phyloP scores from a whole-genome alignment of 2,888 invertebrate genomes.

The Drosophila pseudotakahashii region DNA sequence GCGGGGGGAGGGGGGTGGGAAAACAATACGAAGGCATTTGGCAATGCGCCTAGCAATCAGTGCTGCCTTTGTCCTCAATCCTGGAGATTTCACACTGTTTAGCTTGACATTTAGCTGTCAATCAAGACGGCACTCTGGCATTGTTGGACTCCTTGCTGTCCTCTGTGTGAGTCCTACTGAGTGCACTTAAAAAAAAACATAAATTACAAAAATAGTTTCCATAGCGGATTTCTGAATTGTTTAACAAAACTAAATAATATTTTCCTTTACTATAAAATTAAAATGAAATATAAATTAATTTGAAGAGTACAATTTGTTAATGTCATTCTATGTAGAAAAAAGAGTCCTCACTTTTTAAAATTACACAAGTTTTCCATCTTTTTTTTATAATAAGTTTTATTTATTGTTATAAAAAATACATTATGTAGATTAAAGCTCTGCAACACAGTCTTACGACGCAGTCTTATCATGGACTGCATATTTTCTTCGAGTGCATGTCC shows the following conservation, averaged over 20 bases:
- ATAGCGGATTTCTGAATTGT: too few species aligned
- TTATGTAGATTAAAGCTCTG: background rate
- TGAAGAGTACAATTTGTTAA: too few species aligned
- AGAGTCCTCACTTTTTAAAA: too few species aligned
- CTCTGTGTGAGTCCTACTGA: constrained; percentile 29
- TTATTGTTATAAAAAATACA: too few species aligned
- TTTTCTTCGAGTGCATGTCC: constrained; percentile 13
- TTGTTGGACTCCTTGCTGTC: constrained; percentile 50
- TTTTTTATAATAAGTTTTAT: too few species aligned
- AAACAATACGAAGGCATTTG: constrained; percentile 66
- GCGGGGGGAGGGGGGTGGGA: constrained; percentile 35
- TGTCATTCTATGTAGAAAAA: too few species aligned
- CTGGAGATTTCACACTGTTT: constrained; percentile 72
- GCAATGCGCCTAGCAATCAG: constrained; percentile 73
- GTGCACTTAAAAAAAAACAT: constrained; percentile 9
- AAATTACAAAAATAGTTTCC: background rate
- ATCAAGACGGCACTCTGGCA: constrained; percentile 60
- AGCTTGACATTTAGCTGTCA: constrained; percentile 77
- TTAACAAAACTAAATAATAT: too few species aligned
- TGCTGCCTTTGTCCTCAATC: constrained; percentile 64
- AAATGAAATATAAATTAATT: too few species aligned
- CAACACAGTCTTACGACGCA: background rate
- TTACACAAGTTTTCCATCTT: too few species aligned
- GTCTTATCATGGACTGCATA: too few species aligned
- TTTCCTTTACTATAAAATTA: too few species aligned